Conservation (phyloP, 2,888 invertebrate species). For the Epiblema foenella region DNA sequence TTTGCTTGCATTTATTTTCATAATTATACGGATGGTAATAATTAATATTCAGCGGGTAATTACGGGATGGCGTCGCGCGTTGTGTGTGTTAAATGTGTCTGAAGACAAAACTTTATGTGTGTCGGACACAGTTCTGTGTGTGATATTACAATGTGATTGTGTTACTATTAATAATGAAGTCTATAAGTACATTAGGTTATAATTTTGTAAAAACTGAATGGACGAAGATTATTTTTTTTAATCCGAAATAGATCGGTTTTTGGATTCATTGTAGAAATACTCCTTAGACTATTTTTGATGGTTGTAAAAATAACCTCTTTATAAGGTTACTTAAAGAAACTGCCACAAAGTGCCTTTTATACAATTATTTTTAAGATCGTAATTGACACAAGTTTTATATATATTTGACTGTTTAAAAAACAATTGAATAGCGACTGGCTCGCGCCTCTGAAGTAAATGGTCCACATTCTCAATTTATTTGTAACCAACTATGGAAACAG, state of each 20-base stretch:
- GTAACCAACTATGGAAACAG: slow-evolving; percentile 15
- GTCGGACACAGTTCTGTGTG: slow-evolving; percentile 77
- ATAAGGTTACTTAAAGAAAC: slow-evolving; percentile 72
- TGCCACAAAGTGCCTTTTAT: slow-evolving; percentile 84
- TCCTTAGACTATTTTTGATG: slow-evolving; percentile 68
- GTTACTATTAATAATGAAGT: slow-evolving; percentile 71
- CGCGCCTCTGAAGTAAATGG: slow-evolving; percentile 56
- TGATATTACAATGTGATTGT: slow-evolving; percentile 84
- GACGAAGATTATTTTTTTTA: slow-evolving; percentile 41
- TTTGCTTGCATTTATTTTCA: slow-evolving; percentile 69
- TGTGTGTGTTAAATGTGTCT: slow-evolving; percentile 73
- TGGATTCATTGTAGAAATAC: slow-evolving; percentile 66
- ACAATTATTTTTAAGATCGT: slow-evolving; percentile 62
- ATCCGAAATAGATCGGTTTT: slow-evolving; percentile 56
- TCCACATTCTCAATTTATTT: slow-evolving; percentile 38
- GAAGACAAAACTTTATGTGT: slow-evolving; percentile 66
- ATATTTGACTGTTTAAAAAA: slow-evolving; percentile 56
- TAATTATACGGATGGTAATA: slow-evolving; percentile 48
- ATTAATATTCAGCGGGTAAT: slow-evolving; percentile 64
- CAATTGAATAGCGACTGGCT: slow-evolving; percentile 73
- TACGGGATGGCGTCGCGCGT: slow-evolving; percentile 62
- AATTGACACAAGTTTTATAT: slow-evolving; percentile 57
- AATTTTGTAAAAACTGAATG: slow-evolving; percentile 57
- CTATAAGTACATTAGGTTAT: slow-evolving; percentile 76
- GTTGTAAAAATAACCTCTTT: slow-evolving; percentile 71